Evolutionary conservation across 2,888 invertebrate genomes (phyloP), one percentile per base, ranked within the genome.

Genomic region (Nymphalis polychloros): DNA sequence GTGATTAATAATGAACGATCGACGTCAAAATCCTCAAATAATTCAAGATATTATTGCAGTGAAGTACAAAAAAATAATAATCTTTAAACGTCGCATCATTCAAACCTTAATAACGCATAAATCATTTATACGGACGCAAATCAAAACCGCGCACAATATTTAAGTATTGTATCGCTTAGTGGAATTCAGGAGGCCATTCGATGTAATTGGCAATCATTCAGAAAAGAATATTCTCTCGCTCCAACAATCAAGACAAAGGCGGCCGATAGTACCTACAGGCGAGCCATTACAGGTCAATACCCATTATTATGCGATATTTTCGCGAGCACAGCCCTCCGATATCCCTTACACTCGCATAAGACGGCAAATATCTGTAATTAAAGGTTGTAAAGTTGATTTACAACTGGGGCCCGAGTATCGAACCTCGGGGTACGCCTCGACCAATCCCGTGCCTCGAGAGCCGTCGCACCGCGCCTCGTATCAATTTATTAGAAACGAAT

Each of bases 321-420:
- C 88, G 90, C 90, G 89, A 90, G 90, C 90, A 81, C 89, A 81
- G 87, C 90, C 88, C 90, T 87, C 87, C 87, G 90, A 91, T 91
- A 90, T 87, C 87, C 87, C 88, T 84, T 85, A 85, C 89, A 80
- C 86, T 88, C 86, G 85, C 88, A 90, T 89, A 88, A 90, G 90
- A 91, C 85, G 88, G 92, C 90, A 90, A 92, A 92, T 92, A 90
- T 91, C 87, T 92, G 92, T 92, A 92, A 92, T 92, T 92, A 92
- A 91, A 90, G 90, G 92, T 87, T 92, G 92, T 92, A 92, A 92
- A 92, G 88, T 90, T 92, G 92, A 92, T 92, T 92, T 92, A 92
- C 92, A 88, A 84, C 89, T 81, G 85, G 80, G 86, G 89, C 81
- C 84, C 81, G 87, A 84, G 90, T 84, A 88, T 88, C 85, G 88